Percentiles rank a stretch among this genome's conserved stretches.
Conservation (phyloP, 2,797 vertebrate species). For the Hyperoplus immaculatus region DNA sequence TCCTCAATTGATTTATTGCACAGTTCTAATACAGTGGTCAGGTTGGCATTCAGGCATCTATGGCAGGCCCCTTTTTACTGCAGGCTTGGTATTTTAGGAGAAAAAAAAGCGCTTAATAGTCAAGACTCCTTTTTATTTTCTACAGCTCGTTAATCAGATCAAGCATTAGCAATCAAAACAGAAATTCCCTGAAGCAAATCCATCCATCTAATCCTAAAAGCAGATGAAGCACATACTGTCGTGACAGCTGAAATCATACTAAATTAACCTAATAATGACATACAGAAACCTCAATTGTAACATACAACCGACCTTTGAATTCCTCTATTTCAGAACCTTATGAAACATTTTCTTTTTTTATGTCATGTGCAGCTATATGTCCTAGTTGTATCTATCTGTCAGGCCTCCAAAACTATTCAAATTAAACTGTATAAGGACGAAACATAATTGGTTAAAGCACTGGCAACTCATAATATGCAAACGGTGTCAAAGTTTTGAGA, state of each 20-base stretch:
- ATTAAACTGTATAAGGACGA: neutral
- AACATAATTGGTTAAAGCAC: neutral
- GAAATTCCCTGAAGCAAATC: slow-evolving; percentile 27
- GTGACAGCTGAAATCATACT: neutral
- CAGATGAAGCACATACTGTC: neutral
- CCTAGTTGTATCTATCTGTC: no score
- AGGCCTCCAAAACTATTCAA: neutral
- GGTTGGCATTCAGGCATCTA: slow-evolving; percentile 70
- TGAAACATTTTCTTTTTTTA: neutral
- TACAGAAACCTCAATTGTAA: neutral
- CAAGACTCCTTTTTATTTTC: slow-evolving; percentile 32
- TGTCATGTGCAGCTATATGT: neutral
- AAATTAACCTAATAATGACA: neutral
- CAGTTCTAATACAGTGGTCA: slow-evolving; percentile 84
- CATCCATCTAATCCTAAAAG: neutral
- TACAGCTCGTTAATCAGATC: slow-evolving; percentile 58
- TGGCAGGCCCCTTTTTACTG: slow-evolving; percentile 65
- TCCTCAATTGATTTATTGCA: slow-evolving; percentile 86
- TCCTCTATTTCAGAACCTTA: no score
- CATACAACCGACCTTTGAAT: neutral
- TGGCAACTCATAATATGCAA: neutral
- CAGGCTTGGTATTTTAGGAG: slow-evolving; percentile 64
- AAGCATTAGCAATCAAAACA: slow-evolving; percentile 51
- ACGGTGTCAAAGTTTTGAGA: neutral
- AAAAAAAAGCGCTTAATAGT: slow-evolving; percentile 42